These are phyloP conservation scores for Phyllostomus hastatus DNA, from an alignment of 2,113 vertebrate genomes.

Conservation along the genomic window DNA sequence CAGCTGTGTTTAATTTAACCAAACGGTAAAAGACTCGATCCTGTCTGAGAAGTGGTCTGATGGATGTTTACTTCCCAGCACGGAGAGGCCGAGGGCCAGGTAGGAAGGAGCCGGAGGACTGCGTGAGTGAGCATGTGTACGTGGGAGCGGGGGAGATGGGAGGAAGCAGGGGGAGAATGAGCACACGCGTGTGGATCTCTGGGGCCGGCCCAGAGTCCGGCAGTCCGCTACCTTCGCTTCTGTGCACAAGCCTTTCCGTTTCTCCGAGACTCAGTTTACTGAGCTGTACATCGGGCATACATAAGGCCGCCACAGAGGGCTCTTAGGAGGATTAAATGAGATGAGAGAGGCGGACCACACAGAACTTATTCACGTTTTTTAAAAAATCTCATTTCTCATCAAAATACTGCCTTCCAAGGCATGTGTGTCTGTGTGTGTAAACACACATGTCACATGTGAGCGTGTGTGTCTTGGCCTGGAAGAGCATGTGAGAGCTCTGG, in stretches of 20 bases:
- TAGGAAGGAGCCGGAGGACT: neutral
- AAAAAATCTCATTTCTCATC: neutral
- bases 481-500: neutral
- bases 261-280: conserved; percentile 4
- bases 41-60: neutral
- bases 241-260: neutral
- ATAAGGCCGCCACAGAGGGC: neutral
- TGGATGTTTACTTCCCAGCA: neutral
- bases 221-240: neutral
- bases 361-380: neutral
- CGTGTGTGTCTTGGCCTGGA: neutral
- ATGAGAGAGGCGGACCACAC: neutral
- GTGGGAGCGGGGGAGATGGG: neutral
- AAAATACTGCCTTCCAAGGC: neutral
- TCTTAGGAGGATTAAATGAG: neutral
- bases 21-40: conserved; percentile 22
- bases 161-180: accelerated
- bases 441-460: accelerated
- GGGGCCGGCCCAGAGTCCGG: neutral
- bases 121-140: accelerated
- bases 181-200: neutral
- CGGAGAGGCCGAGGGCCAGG: neutral
- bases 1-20: conserved; percentile 54
- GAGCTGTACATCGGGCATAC: neutral
- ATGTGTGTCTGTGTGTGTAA: neutral